Evolutionary conservation across 2,113 vertebrate genomes (phyloP).

Genomic region (Caranx ignobilis): DNA sequence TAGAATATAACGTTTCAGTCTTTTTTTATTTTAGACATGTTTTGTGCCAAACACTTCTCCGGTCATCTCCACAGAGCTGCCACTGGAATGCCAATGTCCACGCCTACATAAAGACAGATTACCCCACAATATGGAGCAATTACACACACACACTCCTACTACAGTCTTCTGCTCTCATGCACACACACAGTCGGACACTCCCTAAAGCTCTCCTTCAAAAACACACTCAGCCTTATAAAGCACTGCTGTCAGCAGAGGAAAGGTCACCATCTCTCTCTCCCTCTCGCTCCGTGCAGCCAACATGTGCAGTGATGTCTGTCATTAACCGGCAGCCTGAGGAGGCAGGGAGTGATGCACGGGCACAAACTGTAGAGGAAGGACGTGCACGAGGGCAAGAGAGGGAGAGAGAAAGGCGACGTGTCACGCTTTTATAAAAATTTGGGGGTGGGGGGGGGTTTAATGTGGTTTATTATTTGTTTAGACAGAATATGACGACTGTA

Average conservation of each 20-base stretch:
- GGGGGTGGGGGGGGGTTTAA: background rate
- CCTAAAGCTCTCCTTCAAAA: conserved; percentile 37
- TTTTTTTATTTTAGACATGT: background rate
- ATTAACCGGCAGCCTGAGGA: conserved; percentile 42
- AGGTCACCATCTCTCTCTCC: conserved; percentile 54
- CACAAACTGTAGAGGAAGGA: conserved; percentile 24
- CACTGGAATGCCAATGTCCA: conserved; percentile 45
- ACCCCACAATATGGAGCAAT: conserved; percentile 29
- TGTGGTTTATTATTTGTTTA: background rate
- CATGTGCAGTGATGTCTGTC: conserved; percentile 51
- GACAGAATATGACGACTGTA: background rate
- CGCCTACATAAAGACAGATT: conserved; percentile 27
- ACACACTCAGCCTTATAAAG: conserved; percentile 50
- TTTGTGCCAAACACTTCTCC: conserved; percentile 25
- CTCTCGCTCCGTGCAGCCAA: conserved; percentile 28
- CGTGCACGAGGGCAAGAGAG: conserved; percentile 1
- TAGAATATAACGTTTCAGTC: background rate
- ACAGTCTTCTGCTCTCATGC: conserved; percentile 9
- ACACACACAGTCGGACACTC: conserved; percentile 24
- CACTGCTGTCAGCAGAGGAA: conserved; percentile 65
- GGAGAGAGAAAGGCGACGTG: background rate
- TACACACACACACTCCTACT: background rate
- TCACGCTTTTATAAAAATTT: background rate
- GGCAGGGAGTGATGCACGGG: conserved; percentile 27
- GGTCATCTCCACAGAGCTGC: conserved; percentile 38